phyloP scores from a whole-genome alignment of 2,113 vertebrate genomes.

The Corvus moneduloides region DNA sequence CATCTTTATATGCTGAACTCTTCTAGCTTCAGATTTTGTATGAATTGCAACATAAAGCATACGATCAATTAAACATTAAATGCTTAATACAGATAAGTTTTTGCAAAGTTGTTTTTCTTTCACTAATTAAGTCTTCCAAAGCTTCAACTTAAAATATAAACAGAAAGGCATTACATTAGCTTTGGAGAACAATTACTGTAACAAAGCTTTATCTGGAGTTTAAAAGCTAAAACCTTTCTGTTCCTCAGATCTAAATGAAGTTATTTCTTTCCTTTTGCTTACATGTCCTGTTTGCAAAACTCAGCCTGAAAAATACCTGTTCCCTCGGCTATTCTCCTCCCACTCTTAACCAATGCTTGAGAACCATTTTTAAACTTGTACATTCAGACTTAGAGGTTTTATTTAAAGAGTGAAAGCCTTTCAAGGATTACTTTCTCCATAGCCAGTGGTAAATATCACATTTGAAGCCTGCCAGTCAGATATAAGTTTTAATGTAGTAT shows the following conservation, averaged over 20 bases:
- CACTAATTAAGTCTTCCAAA: background rate
- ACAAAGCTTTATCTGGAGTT: background rate
- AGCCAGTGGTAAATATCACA: background rate
- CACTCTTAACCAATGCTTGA: background rate
- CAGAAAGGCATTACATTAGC: background rate
- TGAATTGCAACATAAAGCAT: background rate
- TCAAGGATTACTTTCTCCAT: background rate
- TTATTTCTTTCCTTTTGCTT: background rate
- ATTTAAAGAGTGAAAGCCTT: background rate
- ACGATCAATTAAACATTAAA: background rate
- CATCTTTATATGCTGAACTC: background rate
- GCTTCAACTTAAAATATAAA: background rate
- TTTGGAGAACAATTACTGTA: background rate
- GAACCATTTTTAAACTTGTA: background rate
- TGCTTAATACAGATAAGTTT: background rate
- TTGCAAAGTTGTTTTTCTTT: background rate
- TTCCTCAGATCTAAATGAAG: background rate
- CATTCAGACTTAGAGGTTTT: background rate
- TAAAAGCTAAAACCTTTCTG: background rate
- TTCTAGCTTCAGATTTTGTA: background rate
- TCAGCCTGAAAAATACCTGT: background rate
- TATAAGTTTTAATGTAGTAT: slow-evolving; percentile 4
- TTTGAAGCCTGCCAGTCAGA: slow-evolving; percentile 27
- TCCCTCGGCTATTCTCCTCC: background rate
- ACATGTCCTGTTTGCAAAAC: background rate